phyloP scores from a whole-genome alignment of 2,113 vertebrate species.

The Pithys albifrons region DNA sequence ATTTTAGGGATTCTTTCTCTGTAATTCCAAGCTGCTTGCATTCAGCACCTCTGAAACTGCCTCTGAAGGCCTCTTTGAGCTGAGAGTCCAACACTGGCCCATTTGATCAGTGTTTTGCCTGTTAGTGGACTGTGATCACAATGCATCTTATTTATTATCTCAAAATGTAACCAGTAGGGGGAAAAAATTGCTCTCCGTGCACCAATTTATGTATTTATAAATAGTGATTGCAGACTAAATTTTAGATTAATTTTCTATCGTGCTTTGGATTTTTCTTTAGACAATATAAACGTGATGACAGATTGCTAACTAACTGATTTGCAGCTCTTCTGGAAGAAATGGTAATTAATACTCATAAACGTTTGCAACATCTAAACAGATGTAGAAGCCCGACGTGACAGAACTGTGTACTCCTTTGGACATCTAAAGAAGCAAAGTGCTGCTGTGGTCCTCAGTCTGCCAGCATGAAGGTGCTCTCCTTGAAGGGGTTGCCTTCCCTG shows the following conservation, averaged over 20 bases:
- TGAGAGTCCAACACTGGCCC: neutral
- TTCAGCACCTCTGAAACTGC: neutral
- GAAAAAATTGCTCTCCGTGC: neutral
- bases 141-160: neutral
- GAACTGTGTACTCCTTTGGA: slow-evolving; percentile 21
- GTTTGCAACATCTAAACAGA: slow-evolving; percentile 55
- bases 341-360: slow-evolving; percentile 74
- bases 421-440: neutral
- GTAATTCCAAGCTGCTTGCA: neutral
- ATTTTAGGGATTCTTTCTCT: neutral
- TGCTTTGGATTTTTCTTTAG: slow-evolving; percentile 64
- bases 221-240: slow-evolving; percentile 2
- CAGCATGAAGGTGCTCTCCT: neutral
- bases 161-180: neutral
- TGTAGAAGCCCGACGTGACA: slow-evolving; percentile 47
- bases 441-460: neutral
- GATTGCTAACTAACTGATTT: slow-evolving; percentile 74
- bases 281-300: slow-evolving; percentile 69
- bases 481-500: neutral
- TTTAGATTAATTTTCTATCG: slow-evolving; percentile 58
- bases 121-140: neutral
- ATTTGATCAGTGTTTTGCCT: neutral
- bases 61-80: neutral
- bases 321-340: slow-evolving; percentile 66
- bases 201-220: slow-evolving; percentile 7